Conservation (phyloP, 2,113 vertebrate species). For the Macquaria australasica region DNA sequence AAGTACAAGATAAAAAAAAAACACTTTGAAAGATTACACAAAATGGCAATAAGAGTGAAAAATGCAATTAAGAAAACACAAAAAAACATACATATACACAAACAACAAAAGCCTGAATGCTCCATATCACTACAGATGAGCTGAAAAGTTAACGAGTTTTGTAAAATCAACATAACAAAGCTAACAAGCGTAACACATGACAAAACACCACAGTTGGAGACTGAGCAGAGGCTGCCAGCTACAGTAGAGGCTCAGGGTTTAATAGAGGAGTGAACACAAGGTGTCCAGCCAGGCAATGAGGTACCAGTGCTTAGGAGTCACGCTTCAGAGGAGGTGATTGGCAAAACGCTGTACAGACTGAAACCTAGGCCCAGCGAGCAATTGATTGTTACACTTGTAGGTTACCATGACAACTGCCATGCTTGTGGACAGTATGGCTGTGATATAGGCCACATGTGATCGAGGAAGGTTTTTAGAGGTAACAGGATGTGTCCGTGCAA, state of each 20-base stretch:
- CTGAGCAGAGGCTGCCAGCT: constrained; percentile 35
- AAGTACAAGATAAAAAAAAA: not conserved
- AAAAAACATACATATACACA: not conserved
- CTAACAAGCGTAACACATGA: constrained; percentile 44
- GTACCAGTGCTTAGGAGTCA: constrained; percentile 61
- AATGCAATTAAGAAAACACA: not conserved
- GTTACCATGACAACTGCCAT: constrained; percentile 81
- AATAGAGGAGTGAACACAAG: constrained; percentile 55
- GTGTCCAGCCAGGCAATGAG: constrained; percentile 68
- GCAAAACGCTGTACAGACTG: constrained; percentile 55
- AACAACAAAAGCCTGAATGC: not conserved
- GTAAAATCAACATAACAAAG: constrained; percentile 22
- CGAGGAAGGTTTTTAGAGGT: constrained; percentile 36
- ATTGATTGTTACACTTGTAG: constrained; percentile 75
- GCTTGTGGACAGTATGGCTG: constrained; percentile 40
- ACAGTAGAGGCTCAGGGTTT: constrained; percentile 44
- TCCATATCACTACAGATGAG: not conserved
- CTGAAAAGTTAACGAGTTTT: constrained; percentile 12
- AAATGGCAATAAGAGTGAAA: not conserved
- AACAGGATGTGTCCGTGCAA: constrained; percentile 33
- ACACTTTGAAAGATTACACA: not conserved
- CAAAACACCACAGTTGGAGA: constrained; percentile 36
- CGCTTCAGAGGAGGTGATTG: constrained; percentile 74
- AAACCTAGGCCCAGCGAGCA: constrained; percentile 58
- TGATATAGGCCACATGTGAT: constrained; percentile 49